Evolutionary conservation across 2,113 vertebrate species (phyloP).

Genomic region (Corythoichthys haematopterus): DNA sequence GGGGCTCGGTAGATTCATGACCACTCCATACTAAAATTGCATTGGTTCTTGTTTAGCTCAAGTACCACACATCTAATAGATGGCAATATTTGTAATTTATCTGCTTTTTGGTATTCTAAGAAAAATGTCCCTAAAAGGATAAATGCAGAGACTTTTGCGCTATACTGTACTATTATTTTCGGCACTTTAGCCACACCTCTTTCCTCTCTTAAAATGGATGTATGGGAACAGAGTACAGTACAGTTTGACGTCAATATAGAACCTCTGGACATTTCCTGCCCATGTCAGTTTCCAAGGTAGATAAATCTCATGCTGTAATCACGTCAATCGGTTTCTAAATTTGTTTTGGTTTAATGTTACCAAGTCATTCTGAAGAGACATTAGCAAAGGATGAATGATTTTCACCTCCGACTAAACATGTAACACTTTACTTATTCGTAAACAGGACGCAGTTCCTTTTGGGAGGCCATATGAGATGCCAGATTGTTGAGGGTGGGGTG

Average conservation of each 20-base stretch:
- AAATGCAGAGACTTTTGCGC: not conserved
- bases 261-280: not conserved
- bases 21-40: not conserved
- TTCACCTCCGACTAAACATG: slow-evolving; percentile 24
- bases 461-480: slow-evolving; percentile 35
- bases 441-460: slow-evolving; percentile 19
- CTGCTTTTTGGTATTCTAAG: no score
- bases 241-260: not conserved
- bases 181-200: no score
- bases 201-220: not conserved
- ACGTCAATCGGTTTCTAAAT: slow-evolving; percentile 21
- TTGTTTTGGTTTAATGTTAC: slow-evolving; percentile 15
- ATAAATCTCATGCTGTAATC: not conserved
- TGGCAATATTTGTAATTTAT: no score
- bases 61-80: no score
- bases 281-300: not conserved
- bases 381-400: slow-evolving; percentile 24
- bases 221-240: not conserved
- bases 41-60: not conserved
- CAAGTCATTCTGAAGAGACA: slow-evolving; percentile 11
- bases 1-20: no score
- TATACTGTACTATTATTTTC: not conserved
- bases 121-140: not conserved
- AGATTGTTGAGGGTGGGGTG: slow-evolving; percentile 15
- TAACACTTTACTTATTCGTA: slow-evolving; percentile 30